Percentiles rank a stretch among this genome's conserved stretches.
phyloP scores from a whole-genome alignment of 2,113 vertebrate species.

The Ctenodactylus gundi region DNA sequence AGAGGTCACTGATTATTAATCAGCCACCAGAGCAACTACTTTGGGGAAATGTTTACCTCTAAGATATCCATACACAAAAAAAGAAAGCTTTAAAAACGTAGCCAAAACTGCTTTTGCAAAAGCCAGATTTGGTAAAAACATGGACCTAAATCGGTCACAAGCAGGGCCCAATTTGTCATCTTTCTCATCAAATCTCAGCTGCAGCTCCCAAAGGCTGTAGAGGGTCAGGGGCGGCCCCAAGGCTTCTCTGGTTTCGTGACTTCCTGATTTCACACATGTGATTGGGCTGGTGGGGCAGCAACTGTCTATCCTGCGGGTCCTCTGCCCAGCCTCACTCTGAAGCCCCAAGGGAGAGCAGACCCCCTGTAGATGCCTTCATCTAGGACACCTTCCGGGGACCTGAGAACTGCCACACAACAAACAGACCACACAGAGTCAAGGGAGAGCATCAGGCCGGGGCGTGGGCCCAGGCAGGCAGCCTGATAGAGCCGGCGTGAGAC shows the following conservation, averaged over 20 bases:
- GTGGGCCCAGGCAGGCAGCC: neutral
- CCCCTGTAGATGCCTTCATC: neutral
- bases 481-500: neutral
- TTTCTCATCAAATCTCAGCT: neutral
- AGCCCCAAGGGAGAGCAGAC: too few relatives aligned
- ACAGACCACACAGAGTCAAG: slow-evolving; percentile 78
- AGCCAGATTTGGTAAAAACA: neutral
- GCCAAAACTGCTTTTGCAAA: neutral
- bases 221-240: neutral
- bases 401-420: slow-evolving; percentile 67
- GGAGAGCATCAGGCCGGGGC: slow-evolving; percentile 69
- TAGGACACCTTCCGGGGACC: slow-evolving; percentile 53
- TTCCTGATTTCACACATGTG: neutral
- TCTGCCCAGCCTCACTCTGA: neutral
- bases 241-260: neutral
- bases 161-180: neutral
- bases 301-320: too few relatives aligned
- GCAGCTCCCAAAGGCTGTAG: neutral
- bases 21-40: neutral
- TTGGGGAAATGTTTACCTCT: neutral
- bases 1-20: neutral
- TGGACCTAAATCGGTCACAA: neutral
- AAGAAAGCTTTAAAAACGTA: neutral
- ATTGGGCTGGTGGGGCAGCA: neutral
- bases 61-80: neutral